These are phyloP conservation scores for Spizaetus ornatus DNA, from an alignment of 2,113 vertebrate species.

Conservation along the genomic window DNA sequence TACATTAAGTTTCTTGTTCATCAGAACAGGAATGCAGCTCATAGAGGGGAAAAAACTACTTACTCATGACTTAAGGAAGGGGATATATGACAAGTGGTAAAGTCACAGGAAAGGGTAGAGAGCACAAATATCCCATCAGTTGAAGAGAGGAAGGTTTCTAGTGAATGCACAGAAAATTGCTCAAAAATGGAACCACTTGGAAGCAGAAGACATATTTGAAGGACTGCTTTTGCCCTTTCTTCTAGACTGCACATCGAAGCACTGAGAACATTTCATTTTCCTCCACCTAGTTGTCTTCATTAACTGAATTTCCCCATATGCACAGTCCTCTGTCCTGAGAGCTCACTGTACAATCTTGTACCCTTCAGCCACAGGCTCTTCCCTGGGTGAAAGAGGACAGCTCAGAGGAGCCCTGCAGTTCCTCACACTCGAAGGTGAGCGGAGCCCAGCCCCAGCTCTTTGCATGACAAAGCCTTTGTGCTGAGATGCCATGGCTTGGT, in stretches of 20 bases:
- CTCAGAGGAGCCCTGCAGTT: not conserved
- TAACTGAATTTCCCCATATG: not conserved
- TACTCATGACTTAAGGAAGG: not conserved
- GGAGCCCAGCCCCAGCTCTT: fast-evolving
- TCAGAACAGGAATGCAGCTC: conserved; percentile 3
- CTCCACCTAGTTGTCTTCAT: not conserved
- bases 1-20: conserved; percentile 30
- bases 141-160: not conserved
- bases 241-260: not conserved
- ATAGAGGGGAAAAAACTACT: not conserved
- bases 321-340: not conserved
- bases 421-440: not conserved
- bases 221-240: not conserved
- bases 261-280: not conserved
- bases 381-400: not conserved
- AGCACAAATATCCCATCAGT: not conserved
- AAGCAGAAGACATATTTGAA: not conserved
- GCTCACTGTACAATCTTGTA: not conserved
- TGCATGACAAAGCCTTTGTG: not conserved
- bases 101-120: conserved; percentile 24
- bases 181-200: not conserved
- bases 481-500: not conserved
- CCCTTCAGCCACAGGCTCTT: not conserved
- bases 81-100: not conserved
- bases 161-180: not conserved